phyloP scores from a whole-genome alignment of 2,797 vertebrate genomes.

The Agapornis canus region DNA sequence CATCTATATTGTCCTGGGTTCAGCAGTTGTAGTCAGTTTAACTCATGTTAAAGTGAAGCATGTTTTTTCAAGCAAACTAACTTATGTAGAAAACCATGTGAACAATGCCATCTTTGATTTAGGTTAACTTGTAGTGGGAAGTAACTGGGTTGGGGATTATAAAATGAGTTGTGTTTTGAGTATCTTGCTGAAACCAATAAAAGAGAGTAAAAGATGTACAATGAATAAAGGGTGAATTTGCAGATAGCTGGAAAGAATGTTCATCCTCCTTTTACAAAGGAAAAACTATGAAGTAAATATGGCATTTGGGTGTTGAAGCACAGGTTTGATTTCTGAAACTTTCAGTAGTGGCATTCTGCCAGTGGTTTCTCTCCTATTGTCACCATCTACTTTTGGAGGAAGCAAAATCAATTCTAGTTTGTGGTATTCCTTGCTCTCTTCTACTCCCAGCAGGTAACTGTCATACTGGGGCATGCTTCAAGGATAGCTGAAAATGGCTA shows the following conservation, averaged over 20 bases:
- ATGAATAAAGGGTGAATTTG: background rate
- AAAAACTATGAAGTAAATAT: background rate
- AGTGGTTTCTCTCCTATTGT: background rate
- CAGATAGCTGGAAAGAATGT: background rate
- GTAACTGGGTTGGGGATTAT: background rate
- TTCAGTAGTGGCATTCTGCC: background rate
- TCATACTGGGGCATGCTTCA: background rate
- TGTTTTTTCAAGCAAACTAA: background rate
- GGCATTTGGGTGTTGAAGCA: background rate
- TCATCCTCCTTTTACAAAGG: background rate
- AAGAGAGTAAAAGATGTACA: background rate
- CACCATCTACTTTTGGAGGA: background rate
- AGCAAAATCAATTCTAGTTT: background rate
- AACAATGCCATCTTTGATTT: background rate
- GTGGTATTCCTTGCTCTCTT: background rate
- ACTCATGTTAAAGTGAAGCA: background rate
- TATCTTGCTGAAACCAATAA: background rate
- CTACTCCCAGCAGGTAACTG: background rate
- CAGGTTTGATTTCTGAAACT: background rate
- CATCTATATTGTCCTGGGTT: background rate
- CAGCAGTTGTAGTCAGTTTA: too few relatives aligned
- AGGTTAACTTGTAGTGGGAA: background rate
- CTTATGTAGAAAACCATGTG: background rate
- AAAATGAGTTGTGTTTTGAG: background rate
- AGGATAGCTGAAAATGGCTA: background rate